phyloP scores from a whole-genome alignment of 2,888 invertebrate genomes.

The Apamea monoglypha region DNA sequence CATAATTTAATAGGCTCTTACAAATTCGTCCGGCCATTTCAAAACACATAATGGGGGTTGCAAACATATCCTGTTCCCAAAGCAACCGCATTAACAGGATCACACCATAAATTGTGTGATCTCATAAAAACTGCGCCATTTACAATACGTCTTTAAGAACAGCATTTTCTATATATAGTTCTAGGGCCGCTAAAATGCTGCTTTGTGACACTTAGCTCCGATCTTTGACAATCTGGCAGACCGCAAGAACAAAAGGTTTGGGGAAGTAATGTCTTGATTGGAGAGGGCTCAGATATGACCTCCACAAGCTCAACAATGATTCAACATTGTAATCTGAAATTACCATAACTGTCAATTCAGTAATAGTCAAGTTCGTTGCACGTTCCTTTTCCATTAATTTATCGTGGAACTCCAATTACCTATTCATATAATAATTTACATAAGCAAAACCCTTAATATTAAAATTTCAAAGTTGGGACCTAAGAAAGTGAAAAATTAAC shows the following conservation, averaged over 20 bases:
- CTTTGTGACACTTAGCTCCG: not conserved
- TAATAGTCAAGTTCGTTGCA: too few species aligned
- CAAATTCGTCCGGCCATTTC: too few species aligned
- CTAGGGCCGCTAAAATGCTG: slow-evolving; percentile 51
- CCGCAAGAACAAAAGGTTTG: not conserved
- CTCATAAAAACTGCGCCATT: slow-evolving; percentile 63
- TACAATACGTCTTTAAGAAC: slow-evolving; percentile 57
- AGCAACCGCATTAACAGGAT: slow-evolving; percentile 54
- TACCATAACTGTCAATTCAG: too few species aligned
- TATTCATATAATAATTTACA: too few species aligned
- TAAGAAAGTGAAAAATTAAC: not conserved
- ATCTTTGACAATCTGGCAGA: not conserved
- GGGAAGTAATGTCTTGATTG: not conserved
- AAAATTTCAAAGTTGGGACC: not conserved
- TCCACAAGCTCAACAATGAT: too few species aligned
- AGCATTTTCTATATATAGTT: slow-evolving; percentile 50
- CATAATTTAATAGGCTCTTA: not conserved
- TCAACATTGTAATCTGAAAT: too few species aligned
- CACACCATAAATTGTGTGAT: slow-evolving; percentile 55
- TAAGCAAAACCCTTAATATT: too few species aligned
- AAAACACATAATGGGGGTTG: not conserved
- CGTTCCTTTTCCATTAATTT: too few species aligned
- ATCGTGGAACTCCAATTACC: too few species aligned
- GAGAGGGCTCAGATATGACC: too few species aligned
- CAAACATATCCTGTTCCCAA: slow-evolving; percentile 48